Base-by-base conservation (phyloP, 1,140 invertebrate species). In the Platyscapa corneri region DNA sequence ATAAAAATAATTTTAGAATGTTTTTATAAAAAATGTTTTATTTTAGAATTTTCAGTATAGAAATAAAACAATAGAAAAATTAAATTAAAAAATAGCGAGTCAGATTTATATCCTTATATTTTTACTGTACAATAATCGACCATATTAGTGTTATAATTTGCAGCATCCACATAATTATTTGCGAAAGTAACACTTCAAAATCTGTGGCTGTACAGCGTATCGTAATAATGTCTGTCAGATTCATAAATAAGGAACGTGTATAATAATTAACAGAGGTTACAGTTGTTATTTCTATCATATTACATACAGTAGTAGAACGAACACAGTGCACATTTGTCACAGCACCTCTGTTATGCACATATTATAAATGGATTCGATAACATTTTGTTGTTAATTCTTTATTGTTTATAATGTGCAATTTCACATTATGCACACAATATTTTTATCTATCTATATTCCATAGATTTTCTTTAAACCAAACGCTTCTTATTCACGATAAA, bases 181-280 rank as follows among this genome's bases (percentile, higher is more conserved):
- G 53, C 3, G 34, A 70, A 65, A 82, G 37, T 60, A 65, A 82
- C 27, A 0, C 78, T 20, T 82, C 72, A 82, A 76, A 82, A 60
- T 27, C 56, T 76, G 80, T 56, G 37, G 56, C 75, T 72, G 60
- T 70, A 74, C 39, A 65, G 77, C 16, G 46, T 70, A 23, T 42
- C 53, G 67, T 67, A 82, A 56, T 86, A 64, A 60, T 82, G 65
- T 77, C 37, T 37, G 37, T 72, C 85, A 82, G 85, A 85, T 90
- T 90, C 87, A 87, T 87, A 91, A 91, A 90, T 86, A 88, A 91
- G 88, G 89, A 89, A 91, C 89, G 90, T 89, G 88, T 91, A 90
- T 89, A 90, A 91, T 91, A 90, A 91, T 91, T 90, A 91, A 87
- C 75, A 89, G 64, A n/a, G n/a, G 85, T 91, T 90, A 91, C 89